These are phyloP conservation scores for Corythaixoides concolor DNA, from an alignment of 2,113 vertebrate species.

Conservation along the genomic window DNA sequence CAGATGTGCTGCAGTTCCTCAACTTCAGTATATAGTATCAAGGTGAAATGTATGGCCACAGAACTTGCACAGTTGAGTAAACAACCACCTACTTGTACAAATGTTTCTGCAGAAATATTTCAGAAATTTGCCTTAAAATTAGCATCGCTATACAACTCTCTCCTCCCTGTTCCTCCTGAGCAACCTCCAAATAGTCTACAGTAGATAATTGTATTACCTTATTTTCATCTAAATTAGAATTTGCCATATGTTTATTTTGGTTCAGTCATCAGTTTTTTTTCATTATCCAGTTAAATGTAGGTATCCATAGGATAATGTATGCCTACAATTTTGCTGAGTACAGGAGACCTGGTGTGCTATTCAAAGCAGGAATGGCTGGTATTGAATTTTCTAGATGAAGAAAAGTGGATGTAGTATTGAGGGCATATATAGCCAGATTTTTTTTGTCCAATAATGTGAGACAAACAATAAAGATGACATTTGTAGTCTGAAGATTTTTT, in stretches of 20 bases:
- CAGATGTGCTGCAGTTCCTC: not conserved
- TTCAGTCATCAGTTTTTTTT: not conserved
- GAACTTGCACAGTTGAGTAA: not conserved
- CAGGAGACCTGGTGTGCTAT: not conserved
- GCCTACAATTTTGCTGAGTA: not conserved
- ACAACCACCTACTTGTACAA: not conserved
- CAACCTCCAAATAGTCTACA: not conserved
- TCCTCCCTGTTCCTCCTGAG: not conserved
- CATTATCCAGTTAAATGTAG: not conserved
- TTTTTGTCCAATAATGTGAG: not conserved
- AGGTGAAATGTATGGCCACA: not conserved
- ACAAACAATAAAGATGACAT: not conserved
- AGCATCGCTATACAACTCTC: not conserved
- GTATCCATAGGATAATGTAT: not conserved
- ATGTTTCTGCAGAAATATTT: not conserved
- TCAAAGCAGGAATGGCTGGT: not conserved
- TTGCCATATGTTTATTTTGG: not conserved
- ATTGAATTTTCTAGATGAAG: not conserved
- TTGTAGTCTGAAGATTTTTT: not conserved
- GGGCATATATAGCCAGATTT: not conserved
- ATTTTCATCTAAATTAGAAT: conserved; percentile 24
- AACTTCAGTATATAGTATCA: not conserved
- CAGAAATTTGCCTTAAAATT: conserved; percentile 1
- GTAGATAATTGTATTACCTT: not conserved
- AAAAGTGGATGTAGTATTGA: not conserved